Percentiles rank a stretch among this genome's conserved stretches.
phyloP scores from a whole-genome alignment of 2,888 invertebrate genomes.

The Mongoloraphidia duomilia region DNA sequence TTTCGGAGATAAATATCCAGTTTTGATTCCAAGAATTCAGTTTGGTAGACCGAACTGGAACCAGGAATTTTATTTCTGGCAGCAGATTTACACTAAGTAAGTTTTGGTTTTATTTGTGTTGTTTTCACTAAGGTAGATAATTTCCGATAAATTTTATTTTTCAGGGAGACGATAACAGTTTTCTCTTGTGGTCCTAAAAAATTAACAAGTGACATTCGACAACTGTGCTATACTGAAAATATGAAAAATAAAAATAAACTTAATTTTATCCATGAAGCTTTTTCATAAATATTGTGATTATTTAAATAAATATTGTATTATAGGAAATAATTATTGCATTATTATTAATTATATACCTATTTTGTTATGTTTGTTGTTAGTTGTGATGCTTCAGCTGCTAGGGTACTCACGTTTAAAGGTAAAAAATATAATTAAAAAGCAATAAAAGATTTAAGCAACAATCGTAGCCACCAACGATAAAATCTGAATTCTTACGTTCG shows the following conservation, averaged over 20 bases:
- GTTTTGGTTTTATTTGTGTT: background rate
- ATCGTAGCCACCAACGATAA: too few species aligned
- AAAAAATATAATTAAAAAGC: too few species aligned
- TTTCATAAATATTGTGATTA: background rate
- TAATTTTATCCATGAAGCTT: background rate
- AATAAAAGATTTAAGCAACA: too few species aligned
- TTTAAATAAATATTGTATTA: too few species aligned
- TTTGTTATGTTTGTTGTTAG: too few species aligned
- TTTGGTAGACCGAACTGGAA: conserved; percentile 36
- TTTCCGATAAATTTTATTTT: conserved; percentile 17
- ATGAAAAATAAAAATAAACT: conserved; percentile 1
- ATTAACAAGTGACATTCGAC: conserved; percentile 30
- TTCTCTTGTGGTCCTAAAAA: conserved; percentile 39
- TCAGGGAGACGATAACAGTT: conserved; percentile 29
- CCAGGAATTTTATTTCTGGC: conserved; percentile 34
- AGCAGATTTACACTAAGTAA: conserved; percentile 34
- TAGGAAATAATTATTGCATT: too few species aligned
- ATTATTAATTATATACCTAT: too few species aligned
- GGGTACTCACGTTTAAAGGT: too few species aligned
- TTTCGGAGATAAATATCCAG: conserved; percentile 29
- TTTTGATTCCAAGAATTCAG: conserved; percentile 31
- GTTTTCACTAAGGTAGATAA: background rate
- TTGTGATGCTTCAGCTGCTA: too few species aligned
- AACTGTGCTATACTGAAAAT: conserved; percentile 22
- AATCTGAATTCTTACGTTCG: too few species aligned